phyloP scores from a whole-genome alignment of 1,140 invertebrate species.

The Neuroterus valhalla region DNA sequence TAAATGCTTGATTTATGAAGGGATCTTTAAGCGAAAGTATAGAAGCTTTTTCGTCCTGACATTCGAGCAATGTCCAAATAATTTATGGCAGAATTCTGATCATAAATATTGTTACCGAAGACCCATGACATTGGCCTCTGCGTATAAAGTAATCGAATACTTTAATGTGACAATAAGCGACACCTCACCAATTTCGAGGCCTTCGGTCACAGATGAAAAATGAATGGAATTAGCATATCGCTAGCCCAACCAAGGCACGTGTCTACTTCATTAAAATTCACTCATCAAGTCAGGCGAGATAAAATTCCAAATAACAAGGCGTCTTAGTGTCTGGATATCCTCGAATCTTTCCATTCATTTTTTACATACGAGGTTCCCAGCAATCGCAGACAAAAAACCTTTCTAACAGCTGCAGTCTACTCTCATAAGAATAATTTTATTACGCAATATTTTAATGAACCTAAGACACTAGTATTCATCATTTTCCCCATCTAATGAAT shows the following conservation, averaged over 20 bases:
- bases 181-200: conserved; percentile 19
- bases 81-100: conserved; percentile 19
- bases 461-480: no score
- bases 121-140: background rate
- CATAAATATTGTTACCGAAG: conserved; percentile 7
- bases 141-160: conserved; percentile 25
- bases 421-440: no score
- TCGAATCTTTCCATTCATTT: background rate
- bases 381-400: no score
- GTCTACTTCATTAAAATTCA: conserved; percentile 21
- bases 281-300: background rate
- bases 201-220: conserved; percentile 7
- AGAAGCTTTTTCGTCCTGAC: conserved; percentile 5
- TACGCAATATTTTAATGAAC: no score
- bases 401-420: no score
- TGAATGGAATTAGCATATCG: conserved; percentile 5
- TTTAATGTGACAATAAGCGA: conserved; percentile 29
- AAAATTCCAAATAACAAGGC: background rate
- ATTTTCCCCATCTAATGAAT: no score
- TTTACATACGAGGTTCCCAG: no score
- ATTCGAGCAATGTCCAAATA: conserved; percentile 7
- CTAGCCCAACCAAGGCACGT: background rate
- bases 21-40: background rate
- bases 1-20: conserved; percentile 24
- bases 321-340: background rate